phyloP scores from a whole-genome alignment of 2,888 invertebrate genomes.

The Meiosimyza decipiens region DNA sequence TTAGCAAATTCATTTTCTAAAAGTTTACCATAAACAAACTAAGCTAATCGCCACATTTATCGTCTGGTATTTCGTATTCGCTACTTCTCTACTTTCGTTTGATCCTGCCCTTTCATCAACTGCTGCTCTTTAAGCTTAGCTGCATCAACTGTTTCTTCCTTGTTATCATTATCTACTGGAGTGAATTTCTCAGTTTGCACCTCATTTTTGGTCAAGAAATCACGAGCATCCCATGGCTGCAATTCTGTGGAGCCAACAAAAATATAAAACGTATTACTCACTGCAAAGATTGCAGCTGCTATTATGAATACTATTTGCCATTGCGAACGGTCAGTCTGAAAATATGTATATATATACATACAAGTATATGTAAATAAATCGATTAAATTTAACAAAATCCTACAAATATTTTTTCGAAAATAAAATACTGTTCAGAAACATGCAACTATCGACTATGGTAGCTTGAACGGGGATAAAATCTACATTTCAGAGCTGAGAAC shows the following conservation, averaged over 20 bases:
- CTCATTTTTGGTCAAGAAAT: conserved; percentile 48
- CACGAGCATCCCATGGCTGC: conserved; percentile 71
- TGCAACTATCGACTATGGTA: too few species aligned
- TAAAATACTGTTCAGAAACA: too few species aligned
- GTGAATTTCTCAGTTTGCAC: conserved; percentile 23
- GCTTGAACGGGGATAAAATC: too few species aligned
- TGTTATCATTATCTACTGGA: neutral
- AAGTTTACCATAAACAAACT: too few species aligned
- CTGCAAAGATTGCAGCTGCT: conserved; percentile 68
- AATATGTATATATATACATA: neutral
- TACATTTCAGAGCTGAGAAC: too few species aligned
- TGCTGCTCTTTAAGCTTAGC: neutral
- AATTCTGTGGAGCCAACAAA: conserved; percentile 69
- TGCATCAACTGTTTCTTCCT: neutral
- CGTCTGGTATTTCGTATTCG: too few species aligned
- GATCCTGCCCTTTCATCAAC: neutral
- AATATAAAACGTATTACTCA: conserved; percentile 70
- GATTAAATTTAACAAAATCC: too few species aligned
- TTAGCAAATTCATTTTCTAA: too few species aligned
- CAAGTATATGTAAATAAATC: too few species aligned
- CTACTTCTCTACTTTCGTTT: too few species aligned
- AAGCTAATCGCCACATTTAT: too few species aligned
- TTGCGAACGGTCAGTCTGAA: conserved; percentile 60
- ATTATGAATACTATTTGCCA: conserved; percentile 72
- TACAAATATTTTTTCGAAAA: too few species aligned